Evolutionary conservation across 2,888 invertebrate genomes (phyloP).

Genomic region (Melieria picta): DNA sequence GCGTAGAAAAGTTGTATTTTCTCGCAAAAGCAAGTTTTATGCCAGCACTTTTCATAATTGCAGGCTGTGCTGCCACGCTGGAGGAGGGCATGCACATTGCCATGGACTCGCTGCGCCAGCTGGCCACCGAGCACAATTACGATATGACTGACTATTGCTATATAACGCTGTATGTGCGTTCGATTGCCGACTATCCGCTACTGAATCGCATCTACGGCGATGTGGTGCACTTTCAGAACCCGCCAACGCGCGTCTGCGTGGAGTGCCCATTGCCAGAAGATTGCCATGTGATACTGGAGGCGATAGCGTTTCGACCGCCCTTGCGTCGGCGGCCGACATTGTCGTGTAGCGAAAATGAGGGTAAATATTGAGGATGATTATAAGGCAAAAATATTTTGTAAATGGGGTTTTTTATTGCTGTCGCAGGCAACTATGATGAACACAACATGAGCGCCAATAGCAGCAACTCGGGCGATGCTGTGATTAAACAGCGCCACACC

Average conservation of each 20-base stretch:
- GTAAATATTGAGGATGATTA: constrained; percentile 15
- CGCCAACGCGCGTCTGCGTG: constrained; percentile 88
- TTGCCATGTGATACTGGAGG: constrained; percentile 81
- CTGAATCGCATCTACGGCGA: constrained; percentile 82
- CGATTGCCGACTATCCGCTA: constrained; percentile 81
- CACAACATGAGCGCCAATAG: constrained; percentile 26
- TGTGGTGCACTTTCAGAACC: constrained; percentile 79
- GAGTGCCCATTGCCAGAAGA: constrained; percentile 78
- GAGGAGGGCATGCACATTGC: constrained; percentile 76
- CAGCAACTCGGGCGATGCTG: neutral
- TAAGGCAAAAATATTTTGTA: neutral
- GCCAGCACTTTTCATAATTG: neutral
- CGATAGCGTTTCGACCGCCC: constrained; percentile 70
- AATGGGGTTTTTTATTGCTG: neutral
- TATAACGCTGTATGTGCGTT: constrained; percentile 84
- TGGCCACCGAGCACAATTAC: constrained; percentile 60
- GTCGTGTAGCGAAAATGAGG: constrained; percentile 42
- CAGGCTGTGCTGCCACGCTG: constrained; percentile 72
- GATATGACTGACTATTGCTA: constrained; percentile 78
- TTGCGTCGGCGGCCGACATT: constrained; percentile 46
- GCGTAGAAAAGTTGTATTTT: constrained; percentile 21
- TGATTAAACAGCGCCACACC: constrained; percentile 70
- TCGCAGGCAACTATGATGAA: constrained; percentile 32
- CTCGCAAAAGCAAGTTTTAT: neutral
- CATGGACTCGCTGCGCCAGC: constrained; percentile 76